phyloP scores from a whole-genome alignment of 1,140 invertebrate genomes.

The Ceratitis capitata region DNA sequence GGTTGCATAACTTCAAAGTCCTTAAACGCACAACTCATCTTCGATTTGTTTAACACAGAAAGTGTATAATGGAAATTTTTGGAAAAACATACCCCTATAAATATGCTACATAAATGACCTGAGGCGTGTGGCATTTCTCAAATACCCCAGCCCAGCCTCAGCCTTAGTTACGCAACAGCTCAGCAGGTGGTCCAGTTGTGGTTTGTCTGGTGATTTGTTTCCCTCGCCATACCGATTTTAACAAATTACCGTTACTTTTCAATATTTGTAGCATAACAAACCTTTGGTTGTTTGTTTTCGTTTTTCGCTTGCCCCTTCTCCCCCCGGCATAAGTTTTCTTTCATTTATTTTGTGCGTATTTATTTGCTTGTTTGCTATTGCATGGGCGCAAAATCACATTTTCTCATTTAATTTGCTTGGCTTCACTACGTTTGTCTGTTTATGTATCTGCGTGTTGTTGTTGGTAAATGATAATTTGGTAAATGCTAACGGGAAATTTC shows the following conservation, averaged over 20 bases:
- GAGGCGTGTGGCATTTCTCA: not conserved
- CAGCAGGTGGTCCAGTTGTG: constrained; percentile 21
- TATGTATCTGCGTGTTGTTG: no score
- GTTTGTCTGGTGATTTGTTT: constrained; percentile 34
- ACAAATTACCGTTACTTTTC: constrained; percentile 14
- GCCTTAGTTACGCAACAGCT: not conserved
- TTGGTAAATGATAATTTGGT: not conserved
- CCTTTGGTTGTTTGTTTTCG: not conserved
- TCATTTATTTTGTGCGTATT: constrained; percentile 21
- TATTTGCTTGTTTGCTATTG: not conserved
- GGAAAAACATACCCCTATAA: not conserved
- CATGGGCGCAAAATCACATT: constrained; percentile 4
- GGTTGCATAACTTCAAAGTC: constrained; percentile 28
- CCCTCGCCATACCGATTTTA: constrained; percentile 13
- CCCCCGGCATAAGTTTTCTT: not conserved
- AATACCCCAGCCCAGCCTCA: not conserved
- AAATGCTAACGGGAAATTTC: not conserved
- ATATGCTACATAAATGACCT: not conserved
- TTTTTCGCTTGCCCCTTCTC: not conserved
- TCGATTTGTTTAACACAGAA: constrained; percentile 21
- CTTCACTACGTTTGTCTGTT: not conserved
- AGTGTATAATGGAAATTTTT: not conserved
- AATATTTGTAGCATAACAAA: constrained; percentile 1
- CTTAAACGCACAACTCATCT: not conserved
- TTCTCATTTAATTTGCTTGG: constrained; percentile 6